These are phyloP conservation scores for Anhinga rufa DNA, from an alignment of 2,113 vertebrate species.

Conservation along the genomic window DNA sequence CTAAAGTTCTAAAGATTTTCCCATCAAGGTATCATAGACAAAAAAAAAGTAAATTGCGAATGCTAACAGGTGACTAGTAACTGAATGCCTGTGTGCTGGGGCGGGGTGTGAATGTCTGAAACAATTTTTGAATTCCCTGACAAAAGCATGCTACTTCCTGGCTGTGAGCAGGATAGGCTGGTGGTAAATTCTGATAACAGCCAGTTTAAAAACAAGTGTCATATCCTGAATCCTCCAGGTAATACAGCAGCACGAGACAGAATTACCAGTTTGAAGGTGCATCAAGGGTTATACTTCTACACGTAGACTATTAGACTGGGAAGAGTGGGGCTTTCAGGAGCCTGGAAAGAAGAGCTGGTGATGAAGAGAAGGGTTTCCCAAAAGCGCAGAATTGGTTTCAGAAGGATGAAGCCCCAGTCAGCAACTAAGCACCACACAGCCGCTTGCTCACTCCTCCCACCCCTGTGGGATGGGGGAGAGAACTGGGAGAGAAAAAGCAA, in stretches of 20 bases:
- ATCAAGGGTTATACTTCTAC: background rate
- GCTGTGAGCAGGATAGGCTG: background rate
- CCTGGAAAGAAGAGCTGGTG: background rate
- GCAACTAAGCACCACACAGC: no score
- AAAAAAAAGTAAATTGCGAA: background rate
- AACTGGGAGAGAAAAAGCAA: no score
- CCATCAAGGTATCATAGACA: background rate
- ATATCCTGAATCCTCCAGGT: background rate
- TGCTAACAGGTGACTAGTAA: background rate
- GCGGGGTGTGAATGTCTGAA: accelerated
- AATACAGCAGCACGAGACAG: background rate
- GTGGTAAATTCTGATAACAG: background rate
- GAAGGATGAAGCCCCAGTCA: background rate
- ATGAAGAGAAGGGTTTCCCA: background rate
- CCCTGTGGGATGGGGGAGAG: no score
- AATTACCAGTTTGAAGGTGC: background rate
- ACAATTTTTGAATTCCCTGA: background rate
- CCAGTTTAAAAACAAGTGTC: background rate
- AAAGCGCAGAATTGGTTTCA: background rate
- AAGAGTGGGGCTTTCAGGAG: background rate
- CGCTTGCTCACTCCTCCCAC: no score
- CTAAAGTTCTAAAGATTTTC: background rate
- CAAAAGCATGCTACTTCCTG: background rate
- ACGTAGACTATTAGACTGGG: background rate
- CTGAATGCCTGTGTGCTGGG: background rate